Conservation (phyloP, 92 coral and sea anemone species). For the Parazoanthus swiftii region DNA sequence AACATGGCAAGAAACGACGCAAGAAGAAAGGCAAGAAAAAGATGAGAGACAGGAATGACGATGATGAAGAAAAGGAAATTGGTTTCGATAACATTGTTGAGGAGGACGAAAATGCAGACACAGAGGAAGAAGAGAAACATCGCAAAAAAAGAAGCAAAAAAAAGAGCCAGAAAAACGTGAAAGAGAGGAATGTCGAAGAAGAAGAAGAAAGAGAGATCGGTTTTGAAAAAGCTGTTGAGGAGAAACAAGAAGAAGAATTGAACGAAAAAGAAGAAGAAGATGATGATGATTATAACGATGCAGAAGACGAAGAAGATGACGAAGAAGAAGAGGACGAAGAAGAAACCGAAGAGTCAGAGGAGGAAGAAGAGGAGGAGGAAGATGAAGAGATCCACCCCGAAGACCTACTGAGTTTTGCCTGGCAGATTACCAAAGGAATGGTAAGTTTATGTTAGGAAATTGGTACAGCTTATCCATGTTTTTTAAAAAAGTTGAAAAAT, state of each 20-base stretch:
- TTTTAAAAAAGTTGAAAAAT: neutral
- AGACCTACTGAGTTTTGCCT: slow-evolving; percentile 2
- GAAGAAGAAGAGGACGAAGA: neutral
- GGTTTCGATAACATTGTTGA: neutral
- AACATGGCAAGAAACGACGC: neutral
- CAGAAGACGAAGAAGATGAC: slow-evolving; percentile 18
- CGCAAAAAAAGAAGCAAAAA: neutral
- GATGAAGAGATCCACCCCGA: neutral
- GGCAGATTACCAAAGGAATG: slow-evolving; percentile 24
- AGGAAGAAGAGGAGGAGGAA: slow-evolving; percentile 10
- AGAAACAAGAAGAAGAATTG: neutral
- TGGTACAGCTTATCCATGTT: neutral
- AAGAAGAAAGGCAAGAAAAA: neutral
- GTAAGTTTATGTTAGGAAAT: neutral
- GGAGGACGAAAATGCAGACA: neutral
- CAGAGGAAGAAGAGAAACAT: neutral
- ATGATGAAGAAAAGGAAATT: neutral
- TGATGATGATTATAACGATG: neutral
- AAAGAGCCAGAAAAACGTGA: neutral
- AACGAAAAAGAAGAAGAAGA: neutral
- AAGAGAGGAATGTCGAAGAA: neutral
- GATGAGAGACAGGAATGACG: neutral
- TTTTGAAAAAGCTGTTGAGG: neutral
- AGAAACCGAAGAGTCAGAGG: neutral
- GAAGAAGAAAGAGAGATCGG: neutral